A percentile compares a stretch with the other conserved stretches of the same genome.
Evolutionary conservation across 1,140 invertebrate genomes (phyloP).

Genomic region (Drosophila parvula): DNA sequence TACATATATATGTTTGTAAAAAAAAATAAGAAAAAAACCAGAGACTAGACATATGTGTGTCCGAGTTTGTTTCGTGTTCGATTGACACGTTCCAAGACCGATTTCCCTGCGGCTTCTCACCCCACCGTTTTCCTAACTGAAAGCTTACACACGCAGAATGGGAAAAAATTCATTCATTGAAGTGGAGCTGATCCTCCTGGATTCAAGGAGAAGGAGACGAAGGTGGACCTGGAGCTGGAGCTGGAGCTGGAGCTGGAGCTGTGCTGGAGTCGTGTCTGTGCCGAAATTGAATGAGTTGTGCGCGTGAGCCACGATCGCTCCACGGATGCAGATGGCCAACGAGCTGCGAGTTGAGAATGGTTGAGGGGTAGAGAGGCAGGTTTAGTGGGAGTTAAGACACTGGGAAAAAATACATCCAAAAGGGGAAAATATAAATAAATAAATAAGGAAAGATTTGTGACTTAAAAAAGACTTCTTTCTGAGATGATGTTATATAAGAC

Average conservation of each 20-base stretch:
- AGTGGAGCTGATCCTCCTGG: constrained; percentile 30
- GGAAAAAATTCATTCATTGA: constrained; percentile 50
- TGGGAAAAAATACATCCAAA: neutral
- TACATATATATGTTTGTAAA: constrained; percentile 57
- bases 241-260: constrained; percentile 8
- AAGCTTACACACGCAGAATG: constrained; percentile 53
- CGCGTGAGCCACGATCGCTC: constrained; percentile 76
- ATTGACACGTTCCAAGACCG: constrained; percentile 76
- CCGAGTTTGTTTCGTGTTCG: constrained; percentile 62
- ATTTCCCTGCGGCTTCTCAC: constrained; percentile 23
- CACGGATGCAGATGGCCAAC: constrained; percentile 29
- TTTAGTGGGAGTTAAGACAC: constrained; percentile 10
- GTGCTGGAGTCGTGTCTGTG: constrained; percentile 68
- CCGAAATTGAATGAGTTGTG: constrained; percentile 81
- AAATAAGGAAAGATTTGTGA: too few species aligned
- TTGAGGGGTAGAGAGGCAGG: neutral
- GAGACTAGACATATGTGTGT: constrained; percentile 12
- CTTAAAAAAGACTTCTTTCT: too few species aligned
- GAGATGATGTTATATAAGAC: too few species aligned
- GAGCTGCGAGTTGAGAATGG: constrained; percentile 1
- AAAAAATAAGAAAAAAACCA: too few species aligned
- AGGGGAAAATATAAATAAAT: too few species aligned
- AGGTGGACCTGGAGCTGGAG: constrained; percentile 1
- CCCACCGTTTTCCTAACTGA: constrained; percentile 3
- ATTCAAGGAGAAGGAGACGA: constrained; percentile 1